Evolutionary conservation across 2,888 invertebrate species (phyloP).

Genomic region (Kryphioiulus occultus): DNA sequence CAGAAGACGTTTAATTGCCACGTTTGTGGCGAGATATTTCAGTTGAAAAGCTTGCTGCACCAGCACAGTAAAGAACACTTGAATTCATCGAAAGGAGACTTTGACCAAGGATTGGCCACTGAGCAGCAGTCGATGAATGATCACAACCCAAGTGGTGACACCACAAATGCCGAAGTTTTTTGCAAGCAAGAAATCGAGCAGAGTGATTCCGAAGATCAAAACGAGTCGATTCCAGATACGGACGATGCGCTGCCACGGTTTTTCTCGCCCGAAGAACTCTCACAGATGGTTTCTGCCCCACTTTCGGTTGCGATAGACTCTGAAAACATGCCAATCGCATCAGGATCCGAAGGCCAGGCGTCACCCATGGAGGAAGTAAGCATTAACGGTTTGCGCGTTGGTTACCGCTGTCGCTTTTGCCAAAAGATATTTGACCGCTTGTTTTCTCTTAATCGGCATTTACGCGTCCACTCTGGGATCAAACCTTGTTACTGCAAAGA

Average conservation of each 20-base stretch:
- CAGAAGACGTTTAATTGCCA: constrained; percentile 55
- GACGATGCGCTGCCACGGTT: neutral
- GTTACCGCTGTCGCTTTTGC: constrained; percentile 60
- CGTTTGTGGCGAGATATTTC: constrained; percentile 59
- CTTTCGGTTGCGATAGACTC: constrained; percentile 7
- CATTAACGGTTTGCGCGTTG: constrained; percentile 37
- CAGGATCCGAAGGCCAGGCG: constrained; percentile 57
- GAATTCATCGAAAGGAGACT: neutral
- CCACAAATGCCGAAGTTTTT: neutral
- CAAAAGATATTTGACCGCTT: constrained; percentile 61
- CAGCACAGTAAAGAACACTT: constrained; percentile 42
- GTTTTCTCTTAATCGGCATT: constrained; percentile 62
- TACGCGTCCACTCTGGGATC: constrained; percentile 62
- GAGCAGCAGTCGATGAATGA: neutral
- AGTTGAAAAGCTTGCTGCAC: constrained; percentile 59
- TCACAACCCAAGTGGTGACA: neutral
- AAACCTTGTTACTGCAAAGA: constrained; percentile 61
- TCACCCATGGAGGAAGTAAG: constrained; percentile 52
- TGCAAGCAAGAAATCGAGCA: neutral
- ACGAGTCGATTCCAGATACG: neutral
- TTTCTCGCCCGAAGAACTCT: constrained; percentile 18
- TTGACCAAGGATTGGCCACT: too few relatives aligned
- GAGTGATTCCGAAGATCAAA: neutral
- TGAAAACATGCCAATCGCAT: neutral
- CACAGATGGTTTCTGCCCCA: constrained; percentile 36